These are phyloP conservation scores for Mythimna ferrago DNA, from an alignment of 2,888 invertebrate genomes.

Conservation along the genomic window DNA sequence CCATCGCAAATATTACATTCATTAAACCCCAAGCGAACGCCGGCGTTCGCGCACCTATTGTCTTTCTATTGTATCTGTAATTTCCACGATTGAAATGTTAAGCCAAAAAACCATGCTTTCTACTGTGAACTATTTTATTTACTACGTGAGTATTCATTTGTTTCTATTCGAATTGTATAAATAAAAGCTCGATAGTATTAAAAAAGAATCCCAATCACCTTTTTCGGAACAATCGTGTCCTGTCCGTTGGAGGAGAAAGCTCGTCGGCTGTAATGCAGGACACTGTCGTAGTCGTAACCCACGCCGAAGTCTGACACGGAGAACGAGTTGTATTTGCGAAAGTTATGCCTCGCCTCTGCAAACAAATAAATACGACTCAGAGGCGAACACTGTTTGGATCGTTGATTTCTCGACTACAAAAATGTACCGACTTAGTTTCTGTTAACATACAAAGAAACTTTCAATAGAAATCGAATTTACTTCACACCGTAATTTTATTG, in stretches of 20 bases:
- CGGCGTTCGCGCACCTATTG: no score
- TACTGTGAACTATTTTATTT: no score
- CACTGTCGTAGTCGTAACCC: constrained; percentile 93
- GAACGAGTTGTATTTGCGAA: constrained; percentile 92
- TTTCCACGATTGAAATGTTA: no score
- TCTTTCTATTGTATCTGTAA: no score
- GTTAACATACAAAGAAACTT: constrained; percentile 59
- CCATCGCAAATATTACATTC: no score
- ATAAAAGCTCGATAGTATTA: background rate
- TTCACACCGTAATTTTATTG: constrained; percentile 58
- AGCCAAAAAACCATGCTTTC: no score
- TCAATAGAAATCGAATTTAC: constrained; percentile 62
- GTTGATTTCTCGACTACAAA: constrained; percentile 44
- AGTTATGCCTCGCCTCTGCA: constrained; percentile 87
- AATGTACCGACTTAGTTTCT: constrained; percentile 44
- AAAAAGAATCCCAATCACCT: constrained; percentile 71
- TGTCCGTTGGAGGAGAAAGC: constrained; percentile 93
- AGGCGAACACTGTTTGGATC: constrained; percentile 38
- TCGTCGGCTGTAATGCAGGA: constrained; percentile 93
- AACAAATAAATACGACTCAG: constrained; percentile 62
- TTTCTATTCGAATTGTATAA: no score
- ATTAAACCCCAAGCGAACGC: no score
- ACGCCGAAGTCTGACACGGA: constrained; percentile 93
- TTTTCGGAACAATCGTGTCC: constrained; percentile 92
- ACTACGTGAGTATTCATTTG: no score